Base-by-base conservation (phyloP, 2,888 invertebrate species). In the Synergus japonicus region DNA sequence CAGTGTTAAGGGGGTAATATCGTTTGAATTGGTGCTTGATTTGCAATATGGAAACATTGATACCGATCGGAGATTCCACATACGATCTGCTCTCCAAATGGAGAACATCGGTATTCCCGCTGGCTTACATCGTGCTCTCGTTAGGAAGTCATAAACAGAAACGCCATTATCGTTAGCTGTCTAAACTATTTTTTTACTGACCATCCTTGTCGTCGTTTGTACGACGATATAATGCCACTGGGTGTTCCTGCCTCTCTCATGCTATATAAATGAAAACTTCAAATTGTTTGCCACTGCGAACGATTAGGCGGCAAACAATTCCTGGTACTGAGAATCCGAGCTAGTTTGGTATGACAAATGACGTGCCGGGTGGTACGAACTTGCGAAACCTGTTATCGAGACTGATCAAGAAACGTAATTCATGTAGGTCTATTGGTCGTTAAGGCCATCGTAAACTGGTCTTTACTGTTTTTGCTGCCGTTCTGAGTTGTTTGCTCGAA, bases 311-410 rank as follows among this genome's bases (percentile, higher is more conserved):
- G 49, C 54, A 73, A 73, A 73, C 54, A 73, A 49, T 66, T 9
- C 65, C 41, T 63, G 64, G 78, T 81, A 79, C 79, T 77, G 29
- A 77, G 79, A 81, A 82, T 73, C 67, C 18, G 76, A 78, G 67
- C 82, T 76, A 81, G 76, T 81, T 79, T 79, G 79, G 80, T 81
- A 81, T 82, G 82, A 83, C 82, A 80, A 83, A 83, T 81, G 79
- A 78, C 58, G 79, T 76, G 78, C 77, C 66, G 78, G 82, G 81
- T 79, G 81, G 79, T 13, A 79, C 66, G 76, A 18, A 65, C 49
- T 77, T 76, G 78, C 49, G 58, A 73, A 84, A 84, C 83, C 79
- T 83, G 83, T 84, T 83, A 83, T 83, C 79, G 83, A 65, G 77
- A 82, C 82, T 78, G 83, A 84, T 85, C 81, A 82, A 79, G 79